phyloP scores from a whole-genome alignment of 2,113 vertebrate species.

The Ptilorrhoa leucosticta region DNA sequence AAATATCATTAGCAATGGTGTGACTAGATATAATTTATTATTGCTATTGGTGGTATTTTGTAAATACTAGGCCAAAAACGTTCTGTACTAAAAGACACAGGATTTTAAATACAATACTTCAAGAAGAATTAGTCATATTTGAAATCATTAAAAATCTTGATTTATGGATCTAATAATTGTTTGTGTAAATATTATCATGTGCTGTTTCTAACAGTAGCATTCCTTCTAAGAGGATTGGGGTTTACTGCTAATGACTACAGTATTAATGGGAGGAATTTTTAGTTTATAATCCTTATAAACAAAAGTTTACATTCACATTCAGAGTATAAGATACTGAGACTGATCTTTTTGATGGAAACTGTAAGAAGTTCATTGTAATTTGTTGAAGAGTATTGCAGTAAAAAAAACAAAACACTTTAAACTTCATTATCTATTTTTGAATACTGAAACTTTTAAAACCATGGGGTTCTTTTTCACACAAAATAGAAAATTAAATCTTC shows the following conservation, averaged over 20 bases:
- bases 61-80: background rate
- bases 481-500: background rate
- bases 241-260: background rate
- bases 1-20: background rate
- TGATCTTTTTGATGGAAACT: background rate
- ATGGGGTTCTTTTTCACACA: background rate
- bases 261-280: background rate
- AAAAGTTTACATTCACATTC: background rate
- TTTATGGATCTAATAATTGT: background rate
- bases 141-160: background rate
- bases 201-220: background rate
- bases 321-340: background rate
- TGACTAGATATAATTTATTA: slow-evolving; percentile 13
- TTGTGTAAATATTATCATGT: background rate
- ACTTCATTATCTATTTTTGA: background rate
- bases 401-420: background rate
- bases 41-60: background rate
- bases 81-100: background rate
- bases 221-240: background rate
- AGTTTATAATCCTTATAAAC: background rate
- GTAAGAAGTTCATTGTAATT: background rate
- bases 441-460: background rate
- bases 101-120: background rate
- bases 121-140: background rate
- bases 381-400: background rate